Conservation (phyloP, 1,140 invertebrate species). For the Armadillidium nasatum region DNA sequence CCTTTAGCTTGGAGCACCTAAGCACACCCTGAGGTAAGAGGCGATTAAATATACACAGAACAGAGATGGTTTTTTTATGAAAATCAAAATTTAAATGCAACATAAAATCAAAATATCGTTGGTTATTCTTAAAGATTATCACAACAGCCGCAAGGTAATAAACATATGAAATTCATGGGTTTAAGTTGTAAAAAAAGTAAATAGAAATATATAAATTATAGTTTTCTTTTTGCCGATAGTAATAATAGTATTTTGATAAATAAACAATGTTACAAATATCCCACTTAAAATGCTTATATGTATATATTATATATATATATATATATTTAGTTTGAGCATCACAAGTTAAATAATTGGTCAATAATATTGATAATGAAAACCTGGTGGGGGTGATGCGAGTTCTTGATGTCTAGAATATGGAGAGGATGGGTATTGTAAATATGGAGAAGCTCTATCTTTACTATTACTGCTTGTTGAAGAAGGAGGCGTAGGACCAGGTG, state of each 20-base stretch:
- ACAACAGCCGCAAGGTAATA: not conserved
- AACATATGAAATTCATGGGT: no score
- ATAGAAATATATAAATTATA: no score
- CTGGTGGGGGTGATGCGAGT: constrained; percentile 38
- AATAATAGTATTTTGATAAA: no score
- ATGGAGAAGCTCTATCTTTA: constrained; percentile 43
- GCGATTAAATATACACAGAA: constrained; percentile 8
- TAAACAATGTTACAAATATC: no score
- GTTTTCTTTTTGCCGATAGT: no score
- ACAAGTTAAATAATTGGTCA: constrained; percentile 22
- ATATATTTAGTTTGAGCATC: no score
- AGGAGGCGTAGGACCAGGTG: constrained; percentile 30
- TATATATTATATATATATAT: no score
- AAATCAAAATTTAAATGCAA: not conserved
- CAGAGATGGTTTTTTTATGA: not conserved
- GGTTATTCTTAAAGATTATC: not conserved
- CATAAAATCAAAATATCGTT: not conserved
- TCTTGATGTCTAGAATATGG: constrained; percentile 40
- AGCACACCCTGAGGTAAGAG: constrained; percentile 8
- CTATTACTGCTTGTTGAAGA: constrained; percentile 34
- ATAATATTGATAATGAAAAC: constrained; percentile 44
- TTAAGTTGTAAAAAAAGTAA: no score
- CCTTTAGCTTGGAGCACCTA: not conserved
- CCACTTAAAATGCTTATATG: no score
- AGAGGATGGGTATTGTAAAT: constrained; percentile 42